phyloP scores from a whole-genome alignment of 2,113 vertebrate genomes.

The Tragelaphus strepsiceros region DNA sequence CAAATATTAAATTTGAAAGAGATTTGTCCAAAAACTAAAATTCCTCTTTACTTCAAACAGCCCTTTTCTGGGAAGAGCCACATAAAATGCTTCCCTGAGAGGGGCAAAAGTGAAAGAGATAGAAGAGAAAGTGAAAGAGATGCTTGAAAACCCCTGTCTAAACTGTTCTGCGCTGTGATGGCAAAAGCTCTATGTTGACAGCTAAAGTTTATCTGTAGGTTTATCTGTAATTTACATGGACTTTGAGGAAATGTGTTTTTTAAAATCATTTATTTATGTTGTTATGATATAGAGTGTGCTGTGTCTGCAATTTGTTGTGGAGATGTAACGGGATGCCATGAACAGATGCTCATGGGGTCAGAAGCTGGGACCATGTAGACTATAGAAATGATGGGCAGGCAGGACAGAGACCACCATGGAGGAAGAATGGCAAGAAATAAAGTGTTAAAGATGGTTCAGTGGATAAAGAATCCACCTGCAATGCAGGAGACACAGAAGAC shows the following conservation, averaged over 20 bases:
- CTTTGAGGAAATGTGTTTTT: background rate
- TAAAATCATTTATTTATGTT: background rate
- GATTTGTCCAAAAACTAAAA: background rate
- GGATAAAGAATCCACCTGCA: background rate
- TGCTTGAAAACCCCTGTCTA: no score
- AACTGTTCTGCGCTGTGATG: no score
- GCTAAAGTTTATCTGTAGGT: background rate
- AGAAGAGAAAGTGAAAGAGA: background rate
- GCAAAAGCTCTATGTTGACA: background rate
- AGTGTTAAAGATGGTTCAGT: background rate
- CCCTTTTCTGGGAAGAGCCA: background rate
- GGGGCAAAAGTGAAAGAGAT: background rate
- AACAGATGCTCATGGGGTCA: background rate
- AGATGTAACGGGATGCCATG: fast-evolving
- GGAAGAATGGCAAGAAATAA: background rate
- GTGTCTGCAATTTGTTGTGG: no score
- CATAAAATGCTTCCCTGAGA: background rate
- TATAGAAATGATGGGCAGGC: fast-evolving
- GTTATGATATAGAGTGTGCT: background rate
- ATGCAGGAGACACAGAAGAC: background rate
- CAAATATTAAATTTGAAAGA: background rate
- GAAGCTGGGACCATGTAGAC: fast-evolving
- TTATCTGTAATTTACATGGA: no score
- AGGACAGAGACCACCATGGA: fast-evolving
- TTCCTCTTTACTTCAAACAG: background rate